Base-by-base conservation (phyloP, 2,888 invertebrate species). In the Ischnus inquisitorius region DNA sequence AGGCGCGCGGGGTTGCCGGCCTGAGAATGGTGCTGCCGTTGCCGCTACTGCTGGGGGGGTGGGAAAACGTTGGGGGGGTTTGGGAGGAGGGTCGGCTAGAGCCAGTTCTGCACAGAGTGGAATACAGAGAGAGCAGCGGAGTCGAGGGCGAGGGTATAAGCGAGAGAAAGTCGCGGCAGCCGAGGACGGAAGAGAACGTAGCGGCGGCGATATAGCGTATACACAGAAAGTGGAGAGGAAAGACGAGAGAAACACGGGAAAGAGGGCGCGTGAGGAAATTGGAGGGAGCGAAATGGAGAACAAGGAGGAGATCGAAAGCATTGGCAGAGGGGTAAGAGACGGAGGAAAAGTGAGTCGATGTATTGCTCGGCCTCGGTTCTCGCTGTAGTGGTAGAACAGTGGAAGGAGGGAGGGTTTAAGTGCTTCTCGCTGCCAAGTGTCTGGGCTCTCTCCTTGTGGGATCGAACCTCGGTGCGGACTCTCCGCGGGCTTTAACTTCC, bases 391-490 rank as follows among this genome's bases (percentile, higher is more conserved):
- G 74, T 64, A 14, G 39, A 19, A 46, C 19, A 39, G 62, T 34
- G 83, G 80, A 76, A 79, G 79, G 83, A 82, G 91, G 77, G 83
- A 82, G 91, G 91, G 90, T 90, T 91, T 92, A 92, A 93, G 92
- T 92, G 92, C 88, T 87, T 87, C 57, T 57, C 84, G 87, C 90
- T 91, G 90, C 90, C 90, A 90, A 92, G 92, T 92, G 91, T 93
- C 92, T 93, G 91, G 91, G 92, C 92, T 92, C 34, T 34, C 34
- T 34, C 92, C 91, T 92, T 92, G 92, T 91, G 91, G 92, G 93
- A 92, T 93, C 92, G 93, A 93, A 93, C 90, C 89, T 79, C 68
- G 79, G 74, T 79, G 79, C 69, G 69, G 83, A 78, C 82, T 78
- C 76, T 79, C 83, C 22, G 79, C 79, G 76, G 65, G 71, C 60